A percentile compares a stretch with the other conserved stretches of the same genome.
These are phyloP conservation scores for Helogale parvula DNA, from an alignment of 2,113 vertebrate species.

Conservation along the genomic window DNA sequence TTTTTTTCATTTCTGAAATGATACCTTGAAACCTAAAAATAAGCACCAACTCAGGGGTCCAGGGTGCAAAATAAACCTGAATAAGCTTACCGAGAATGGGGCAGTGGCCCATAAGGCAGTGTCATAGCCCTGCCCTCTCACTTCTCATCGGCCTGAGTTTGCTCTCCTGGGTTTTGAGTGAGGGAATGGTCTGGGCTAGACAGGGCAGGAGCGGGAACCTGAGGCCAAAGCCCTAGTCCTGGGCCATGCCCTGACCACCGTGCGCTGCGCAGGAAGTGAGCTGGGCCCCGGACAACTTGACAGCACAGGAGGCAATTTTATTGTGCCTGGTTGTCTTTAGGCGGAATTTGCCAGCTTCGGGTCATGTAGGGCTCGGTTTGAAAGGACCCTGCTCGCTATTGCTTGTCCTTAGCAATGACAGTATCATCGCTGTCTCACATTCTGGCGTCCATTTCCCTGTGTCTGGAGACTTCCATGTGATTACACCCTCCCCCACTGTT, in stretches of 20 bases:
- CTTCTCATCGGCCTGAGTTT: background rate
- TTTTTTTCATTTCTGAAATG: slow-evolving; percentile 24
- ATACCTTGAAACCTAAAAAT: slow-evolving; percentile 47
- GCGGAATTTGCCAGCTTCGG: background rate
- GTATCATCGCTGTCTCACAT: background rate
- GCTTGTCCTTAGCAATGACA: background rate
- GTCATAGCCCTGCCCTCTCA: background rate
- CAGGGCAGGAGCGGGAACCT: accelerated
- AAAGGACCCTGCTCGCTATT: background rate
- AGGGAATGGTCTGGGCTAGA: no score
- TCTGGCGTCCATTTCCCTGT: background rate
- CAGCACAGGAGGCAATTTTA: accelerated
- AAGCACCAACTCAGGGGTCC: slow-evolving; percentile 21
- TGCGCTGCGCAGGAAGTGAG: no score
- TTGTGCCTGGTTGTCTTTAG: background rate
- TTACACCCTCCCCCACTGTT: background rate
- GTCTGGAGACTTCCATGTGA: background rate
- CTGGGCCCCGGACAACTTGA: background rate
- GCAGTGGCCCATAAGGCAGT: background rate
- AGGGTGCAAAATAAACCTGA: slow-evolving; percentile 34
- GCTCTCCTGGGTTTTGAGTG: accelerated
- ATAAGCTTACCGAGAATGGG: background rate
- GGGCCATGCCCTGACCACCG: accelerated
- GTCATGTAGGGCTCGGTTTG: background rate
- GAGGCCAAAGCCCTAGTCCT: background rate